phyloP scores from a whole-genome alignment of 2,888 invertebrate genomes.

The Glaucopsyche alexis region DNA sequence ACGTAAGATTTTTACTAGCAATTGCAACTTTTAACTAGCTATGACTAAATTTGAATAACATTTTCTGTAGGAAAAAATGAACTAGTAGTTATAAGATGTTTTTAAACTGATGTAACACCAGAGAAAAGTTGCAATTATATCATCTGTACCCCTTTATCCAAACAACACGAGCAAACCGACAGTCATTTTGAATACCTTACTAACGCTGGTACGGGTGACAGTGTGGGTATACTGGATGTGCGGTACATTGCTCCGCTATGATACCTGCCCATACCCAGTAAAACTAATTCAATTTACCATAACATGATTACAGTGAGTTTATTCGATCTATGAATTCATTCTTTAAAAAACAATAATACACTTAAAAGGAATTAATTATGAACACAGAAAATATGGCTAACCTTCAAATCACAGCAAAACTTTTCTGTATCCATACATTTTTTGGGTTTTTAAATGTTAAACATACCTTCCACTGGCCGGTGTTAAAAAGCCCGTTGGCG shows the following conservation, averaged over 20 bases:
- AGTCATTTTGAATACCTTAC: slow-evolving; percentile 81
- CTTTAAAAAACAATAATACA: not conserved
- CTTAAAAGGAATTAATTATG: not conserved
- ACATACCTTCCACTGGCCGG: slow-evolving; percentile 88
- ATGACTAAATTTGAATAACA: not conserved
- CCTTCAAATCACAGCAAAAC: not conserved
- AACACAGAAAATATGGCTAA: not conserved
- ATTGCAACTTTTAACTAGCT: slow-evolving; percentile 24
- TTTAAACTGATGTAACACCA: not conserved
- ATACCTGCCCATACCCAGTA: slow-evolving; percentile 71
- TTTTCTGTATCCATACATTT: slow-evolving; percentile 26
- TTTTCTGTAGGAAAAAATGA: too few species aligned
- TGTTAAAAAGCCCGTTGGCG: slow-evolving; percentile 88
- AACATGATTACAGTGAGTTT: slow-evolving; percentile 1
- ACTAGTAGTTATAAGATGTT: not conserved
- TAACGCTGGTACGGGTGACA: slow-evolving; percentile 85
- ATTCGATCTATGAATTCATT: not conserved
- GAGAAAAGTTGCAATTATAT: slow-evolving; percentile 51
- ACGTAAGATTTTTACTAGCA: slow-evolving; percentile 21
- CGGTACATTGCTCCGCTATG: slow-evolving; percentile 88
- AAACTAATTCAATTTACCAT: slow-evolving; percentile 47
- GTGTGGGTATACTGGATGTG: slow-evolving; percentile 94
- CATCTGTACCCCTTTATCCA: slow-evolving; percentile 48
- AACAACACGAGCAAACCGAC: slow-evolving; percentile 60
- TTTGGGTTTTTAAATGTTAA: slow-evolving; percentile 25